Base-by-base conservation (phyloP, 1,140 invertebrate species). In the Drosophila bifasciata region DNA sequence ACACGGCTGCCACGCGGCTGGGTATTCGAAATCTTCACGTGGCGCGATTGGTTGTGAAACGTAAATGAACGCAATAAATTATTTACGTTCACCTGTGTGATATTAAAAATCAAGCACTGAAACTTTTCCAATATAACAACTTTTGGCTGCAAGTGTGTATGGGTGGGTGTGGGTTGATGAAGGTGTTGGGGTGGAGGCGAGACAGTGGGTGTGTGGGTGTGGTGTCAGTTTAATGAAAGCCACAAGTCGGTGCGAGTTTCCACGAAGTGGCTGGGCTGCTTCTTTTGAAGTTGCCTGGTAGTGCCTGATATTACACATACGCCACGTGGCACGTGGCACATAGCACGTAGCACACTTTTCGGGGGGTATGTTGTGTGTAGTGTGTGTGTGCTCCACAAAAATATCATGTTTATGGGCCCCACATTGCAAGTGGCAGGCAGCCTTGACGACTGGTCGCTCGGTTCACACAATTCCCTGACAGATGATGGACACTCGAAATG, bases 21-120 rank as follows among this genome's bases (percentile, higher is more conserved):
- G 43, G 11, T 53, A 32, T 62, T 76, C 58, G 49, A 78, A 83
- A 71, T 76, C 79, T 78, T 79, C 69, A 79, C 73, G 84, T 83
- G 66, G 78, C 72, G 83, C 86, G 86, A 90, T 90, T 90, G 86
- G 78, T 83, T 79, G 88, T 77, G 86, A 90, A 90, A 90, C 86
- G 81, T 90, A 90, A 90, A 89, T 89, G 88, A 89, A 90, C 79
- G 86, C 79, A 81, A 90, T 90, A 90, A 90, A 90, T 90, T 90
- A 90, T 90, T 90, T 90, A 90, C 81, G 81, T 70, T 90, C 72
- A 90, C 88, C 86, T 90, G 86, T 90, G 86, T 73, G 81, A 90
- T 90, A 90, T 90, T 90, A 90, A 90, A 90, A 90, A 90, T 90
- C 88, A 79, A 86, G 88, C 73, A 66, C 66, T 55, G 66, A 90